Evolutionary conservation across 2,797 vertebrate species (phyloP).

Genomic region (Pangasius larnaudii): DNA sequence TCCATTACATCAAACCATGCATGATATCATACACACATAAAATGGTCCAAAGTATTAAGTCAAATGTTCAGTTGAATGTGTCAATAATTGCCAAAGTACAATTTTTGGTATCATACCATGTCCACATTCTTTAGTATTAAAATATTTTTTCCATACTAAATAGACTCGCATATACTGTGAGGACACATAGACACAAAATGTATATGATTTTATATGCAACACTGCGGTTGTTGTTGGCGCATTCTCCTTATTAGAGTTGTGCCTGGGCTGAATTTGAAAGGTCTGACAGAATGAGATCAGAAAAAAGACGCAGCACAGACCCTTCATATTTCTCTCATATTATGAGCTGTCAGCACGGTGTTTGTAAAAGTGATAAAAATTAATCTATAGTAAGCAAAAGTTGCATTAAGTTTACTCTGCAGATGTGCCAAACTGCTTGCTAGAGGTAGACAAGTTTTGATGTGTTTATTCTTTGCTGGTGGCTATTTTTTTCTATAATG

Average conservation of each 20-base stretch:
- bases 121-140: neutral
- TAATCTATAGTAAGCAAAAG: conserved; percentile 72
- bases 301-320: conserved; percentile 45
- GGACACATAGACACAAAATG: neutral
- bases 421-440: conserved; percentile 71
- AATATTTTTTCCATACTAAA: neutral
- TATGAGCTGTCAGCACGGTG: conserved; percentile 67
- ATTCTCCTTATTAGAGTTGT: conserved; percentile 1
- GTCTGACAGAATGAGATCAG: conserved; percentile 77
- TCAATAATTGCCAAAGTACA: neutral
- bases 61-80: neutral
- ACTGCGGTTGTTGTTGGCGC: conserved; percentile 1
- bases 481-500: conserved; percentile 69
- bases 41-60: neutral
- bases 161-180: neutral
- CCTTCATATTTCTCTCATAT: conserved; percentile 58
- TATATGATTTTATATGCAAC: neutral
- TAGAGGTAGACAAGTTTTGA: conserved; percentile 62
- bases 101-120: neutral
- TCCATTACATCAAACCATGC: neutral
- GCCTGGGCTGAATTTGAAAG: conserved; percentile 10
- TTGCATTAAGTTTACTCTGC: conserved; percentile 73
- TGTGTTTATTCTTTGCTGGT: conserved; percentile 69
- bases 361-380: conserved; percentile 67
- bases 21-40: neutral